Base-by-base conservation (phyloP, 2,113 vertebrate species). In the Corapipo altera region DNA sequence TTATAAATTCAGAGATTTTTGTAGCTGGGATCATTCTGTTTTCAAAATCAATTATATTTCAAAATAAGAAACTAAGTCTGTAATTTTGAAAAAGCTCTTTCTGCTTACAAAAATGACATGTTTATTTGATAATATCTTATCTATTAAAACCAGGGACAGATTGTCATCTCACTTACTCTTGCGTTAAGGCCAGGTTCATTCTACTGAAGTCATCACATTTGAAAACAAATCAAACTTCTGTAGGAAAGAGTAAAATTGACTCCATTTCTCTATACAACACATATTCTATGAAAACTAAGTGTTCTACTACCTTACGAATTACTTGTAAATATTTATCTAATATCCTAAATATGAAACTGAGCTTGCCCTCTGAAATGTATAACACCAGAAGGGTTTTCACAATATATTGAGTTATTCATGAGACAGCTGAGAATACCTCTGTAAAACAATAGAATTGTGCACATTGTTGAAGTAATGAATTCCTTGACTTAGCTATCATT, bases 51-150 rank as follows among this genome's bases (percentile, higher is more conserved):
- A 62, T 91, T 88, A 35, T 76, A 69, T 88, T 91, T 91, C 57
- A 55, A 83, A 95, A 81, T 44, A 83, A 64, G 16, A 70, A 64
- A 73, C 22, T 57, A 90, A 80, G 64, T 22, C 35, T 86, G 1
- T 28, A 84, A 62, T 51, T 75, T 85, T 32, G 10, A 64, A 77
- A 43, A 66, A 70, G 49, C 15, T 61, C 27, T 70, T 85, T 78
- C 84, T 62, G 35, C 44, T 83, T 64, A 77, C 18, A 90, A 61
- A 91, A 94, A 49, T 67, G 28, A 84, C 13, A 41, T 41, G 48
- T 84, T 95, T 96, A 86, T 76, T 95, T 94, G 85, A 94, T 95
- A 91, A n/a, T 27, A 91, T 94, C 90, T 93, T 92, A 93, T 92
- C 95, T 94, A 12, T 26, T 75, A 80, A 89, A 91, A 49, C 44